phyloP scores from a whole-genome alignment of 2,888 invertebrate species.

The Lydus trimaculatus region DNA sequence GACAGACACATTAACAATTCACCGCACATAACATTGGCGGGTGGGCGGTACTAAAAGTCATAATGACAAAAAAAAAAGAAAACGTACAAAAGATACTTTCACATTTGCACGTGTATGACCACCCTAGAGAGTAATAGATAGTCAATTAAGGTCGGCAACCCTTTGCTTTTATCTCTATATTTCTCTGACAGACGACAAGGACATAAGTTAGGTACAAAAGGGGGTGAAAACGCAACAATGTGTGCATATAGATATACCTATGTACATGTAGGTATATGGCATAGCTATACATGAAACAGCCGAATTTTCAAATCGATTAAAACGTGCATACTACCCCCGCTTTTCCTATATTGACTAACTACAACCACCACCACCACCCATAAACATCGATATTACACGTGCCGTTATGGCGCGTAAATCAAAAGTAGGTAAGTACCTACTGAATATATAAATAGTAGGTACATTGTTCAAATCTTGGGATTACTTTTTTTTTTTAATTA shows the following conservation, averaged over 20 bases:
- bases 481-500: too few species aligned
- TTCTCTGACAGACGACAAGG: conserved; percentile 1
- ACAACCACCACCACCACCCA: not conserved
- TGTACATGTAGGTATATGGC: too few species aligned
- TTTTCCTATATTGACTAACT: not conserved
- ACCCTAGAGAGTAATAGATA: conserved; percentile 10
- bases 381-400: not conserved
- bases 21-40: conserved; percentile 1
- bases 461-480: not conserved
- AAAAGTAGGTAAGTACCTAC: too few species aligned
- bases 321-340: not conserved
- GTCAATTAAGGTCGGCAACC: conserved; percentile 16
- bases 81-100: not conserved
- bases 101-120: not conserved
- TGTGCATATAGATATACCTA: not conserved
- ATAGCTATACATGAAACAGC: not conserved
- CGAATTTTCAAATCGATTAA: not conserved
- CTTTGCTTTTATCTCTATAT: conserved; percentile 8
- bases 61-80: not conserved
- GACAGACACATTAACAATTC: conserved; percentile 2
- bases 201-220: not conserved
- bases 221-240: not conserved
- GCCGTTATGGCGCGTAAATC: not conserved
- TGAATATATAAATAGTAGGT: too few species aligned
- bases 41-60: not conserved